Conservation (phyloP, 2,888 invertebrate genomes). For the Xiphydria camelus region DNA sequence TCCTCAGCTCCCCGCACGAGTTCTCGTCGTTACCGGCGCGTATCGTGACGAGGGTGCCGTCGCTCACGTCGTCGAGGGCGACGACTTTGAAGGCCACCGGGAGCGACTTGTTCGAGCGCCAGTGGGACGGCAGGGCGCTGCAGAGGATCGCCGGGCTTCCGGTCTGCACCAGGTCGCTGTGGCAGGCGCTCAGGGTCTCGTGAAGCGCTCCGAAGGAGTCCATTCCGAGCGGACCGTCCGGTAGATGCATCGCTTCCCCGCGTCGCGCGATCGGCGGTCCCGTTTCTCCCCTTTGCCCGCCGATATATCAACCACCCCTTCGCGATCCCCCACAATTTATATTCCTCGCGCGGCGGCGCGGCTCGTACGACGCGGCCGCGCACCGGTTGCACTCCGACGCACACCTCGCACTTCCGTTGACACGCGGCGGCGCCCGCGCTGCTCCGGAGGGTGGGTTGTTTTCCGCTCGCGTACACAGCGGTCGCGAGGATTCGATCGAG, state of each 20-base stretch:
- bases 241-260: slow-evolving; percentile 66
- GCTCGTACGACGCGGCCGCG: no score
- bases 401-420: no score
- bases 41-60: slow-evolving; percentile 92
- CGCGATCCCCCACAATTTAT: not conserved
- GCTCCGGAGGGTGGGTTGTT: no score
- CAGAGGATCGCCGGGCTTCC: slow-evolving; percentile 95
- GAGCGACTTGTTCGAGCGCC: slow-evolving; percentile 96
- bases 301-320: not conserved
- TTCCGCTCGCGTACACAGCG: no score
- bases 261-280: not conserved
- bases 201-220: slow-evolving; percentile 76
- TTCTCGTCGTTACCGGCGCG: slow-evolving; percentile 98
- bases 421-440: no score
- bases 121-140: slow-evolving; percentile 90
- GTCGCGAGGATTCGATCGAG: no score
- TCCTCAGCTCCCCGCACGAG: slow-evolving; percentile 91
- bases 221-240: slow-evolving; percentile 69
- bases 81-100: slow-evolving; percentile 97
- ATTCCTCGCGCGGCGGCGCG: not conserved
- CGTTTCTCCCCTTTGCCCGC: not conserved
- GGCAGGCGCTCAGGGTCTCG: slow-evolving; percentile 83
- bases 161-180: slow-evolving; percentile 91
- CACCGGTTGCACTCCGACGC: no score
- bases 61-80: slow-evolving; percentile 88